Evolutionary conservation across 2,888 invertebrate genomes (phyloP).

Genomic region (Colostygia pectinataria): DNA sequence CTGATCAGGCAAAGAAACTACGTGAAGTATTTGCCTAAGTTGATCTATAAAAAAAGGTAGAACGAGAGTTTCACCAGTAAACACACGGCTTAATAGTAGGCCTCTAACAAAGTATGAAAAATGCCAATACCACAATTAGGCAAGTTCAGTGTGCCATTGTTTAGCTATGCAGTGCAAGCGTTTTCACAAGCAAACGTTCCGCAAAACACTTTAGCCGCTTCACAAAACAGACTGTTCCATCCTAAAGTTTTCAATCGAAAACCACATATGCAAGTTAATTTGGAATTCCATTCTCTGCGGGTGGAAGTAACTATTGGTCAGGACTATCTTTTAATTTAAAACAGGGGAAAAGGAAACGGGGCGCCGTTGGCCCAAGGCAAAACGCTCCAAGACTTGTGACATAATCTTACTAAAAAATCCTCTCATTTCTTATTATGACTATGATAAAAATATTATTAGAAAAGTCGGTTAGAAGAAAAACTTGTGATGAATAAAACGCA

Average conservation of each 20-base stretch:
- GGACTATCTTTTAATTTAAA: slow-evolving; percentile 66
- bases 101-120: no score
- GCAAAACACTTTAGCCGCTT: slow-evolving; percentile 29
- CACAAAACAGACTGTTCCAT: slow-evolving; percentile 30
- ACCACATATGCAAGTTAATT: slow-evolving; percentile 47
- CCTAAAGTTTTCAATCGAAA: slow-evolving; percentile 37
- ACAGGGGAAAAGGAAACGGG: slow-evolving; percentile 49
- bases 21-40: no score
- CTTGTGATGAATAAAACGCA: no score
- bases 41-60: no score
- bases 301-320: slow-evolving; percentile 57
- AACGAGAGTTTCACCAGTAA: no score
- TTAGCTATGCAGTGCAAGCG: slow-evolving; percentile 10
- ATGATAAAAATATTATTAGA: no score
- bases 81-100: no score
- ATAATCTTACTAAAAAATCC: background rate
- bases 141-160: slow-evolving; percentile 3
- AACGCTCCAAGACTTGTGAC: background rate
- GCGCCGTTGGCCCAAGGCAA: slow-evolving; percentile 1
- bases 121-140: slow-evolving; percentile 2
- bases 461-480: no score
- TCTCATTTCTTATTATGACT: background rate
- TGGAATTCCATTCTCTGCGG: slow-evolving; percentile 43
- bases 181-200: slow-evolving; percentile 8
- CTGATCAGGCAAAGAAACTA: no score